phyloP scores from a whole-genome alignment of 2,797 vertebrate genomes.

The Graptemys geographica region DNA sequence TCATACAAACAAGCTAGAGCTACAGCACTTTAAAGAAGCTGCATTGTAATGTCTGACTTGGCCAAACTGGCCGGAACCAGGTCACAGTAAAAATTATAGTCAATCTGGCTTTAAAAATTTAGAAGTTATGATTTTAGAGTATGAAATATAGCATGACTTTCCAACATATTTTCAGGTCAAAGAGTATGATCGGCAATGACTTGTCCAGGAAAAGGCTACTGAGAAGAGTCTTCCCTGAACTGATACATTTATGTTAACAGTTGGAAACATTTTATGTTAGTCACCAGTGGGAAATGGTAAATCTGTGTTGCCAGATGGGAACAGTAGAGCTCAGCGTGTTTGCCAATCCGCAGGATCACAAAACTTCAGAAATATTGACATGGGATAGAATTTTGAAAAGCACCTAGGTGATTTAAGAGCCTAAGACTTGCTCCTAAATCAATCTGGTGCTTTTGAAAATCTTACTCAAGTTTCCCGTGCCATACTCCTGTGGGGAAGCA shows the following conservation, averaged over 20 bases:
- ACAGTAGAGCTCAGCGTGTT: neutral
- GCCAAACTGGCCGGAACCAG: neutral
- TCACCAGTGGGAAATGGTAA: neutral
- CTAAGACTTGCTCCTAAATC: neutral
- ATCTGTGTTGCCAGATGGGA: neutral
- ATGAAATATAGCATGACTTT: neutral
- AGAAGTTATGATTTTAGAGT: neutral
- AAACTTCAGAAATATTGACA: neutral
- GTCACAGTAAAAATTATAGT: neutral
- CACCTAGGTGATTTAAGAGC: neutral
- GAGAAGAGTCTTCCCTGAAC: neutral
- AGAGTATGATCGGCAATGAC: neutral
- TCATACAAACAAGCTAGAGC: slow-evolving; percentile 37
- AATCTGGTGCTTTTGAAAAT: neutral
- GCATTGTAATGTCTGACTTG: neutral
- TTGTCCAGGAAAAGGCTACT: slow-evolving; percentile 35
- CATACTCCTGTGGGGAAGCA: neutral
- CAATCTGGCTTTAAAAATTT: slow-evolving; percentile 25
- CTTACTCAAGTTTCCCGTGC: neutral
- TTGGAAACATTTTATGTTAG: neutral
- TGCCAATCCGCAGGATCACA: neutral
- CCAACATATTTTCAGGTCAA: slow-evolving; percentile 9
- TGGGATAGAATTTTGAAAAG: neutral
- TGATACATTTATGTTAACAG: neutral
- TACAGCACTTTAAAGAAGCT: slow-evolving; percentile 26